Evolutionary conservation across 1,140 invertebrate species (phyloP).

Genomic region (Coenobita brevimanus): DNA sequence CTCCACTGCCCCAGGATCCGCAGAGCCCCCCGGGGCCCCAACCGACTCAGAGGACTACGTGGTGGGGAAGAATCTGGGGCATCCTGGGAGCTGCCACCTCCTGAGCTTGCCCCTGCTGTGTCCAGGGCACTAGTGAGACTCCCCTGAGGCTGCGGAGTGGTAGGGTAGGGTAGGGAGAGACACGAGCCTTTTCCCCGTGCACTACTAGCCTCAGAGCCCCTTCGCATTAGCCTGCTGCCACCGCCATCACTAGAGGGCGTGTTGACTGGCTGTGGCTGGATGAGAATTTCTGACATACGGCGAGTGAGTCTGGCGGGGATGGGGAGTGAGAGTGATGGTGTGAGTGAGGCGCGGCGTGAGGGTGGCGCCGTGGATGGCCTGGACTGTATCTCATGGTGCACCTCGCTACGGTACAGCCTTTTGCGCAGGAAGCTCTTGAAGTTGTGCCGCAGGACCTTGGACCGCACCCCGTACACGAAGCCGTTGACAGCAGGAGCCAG

Average conservation of each 20-base stretch:
- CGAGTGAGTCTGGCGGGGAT: slow-evolving; percentile 60
- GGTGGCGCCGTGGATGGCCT: slow-evolving; percentile 84
- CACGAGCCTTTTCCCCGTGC: slow-evolving; percentile 23
- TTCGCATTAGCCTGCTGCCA: slow-evolving; percentile 36
- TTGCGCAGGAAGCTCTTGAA: slow-evolving; percentile 86
- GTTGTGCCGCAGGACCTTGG: slow-evolving; percentile 80
- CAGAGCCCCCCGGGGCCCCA: neutral
- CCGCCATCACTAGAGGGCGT: slow-evolving; percentile 25
- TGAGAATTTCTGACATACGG: slow-evolving; percentile 68
- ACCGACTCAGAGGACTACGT: slow-evolving; percentile 37
- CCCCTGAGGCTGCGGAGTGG: neutral
- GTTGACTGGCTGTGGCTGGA: slow-evolving; percentile 48
- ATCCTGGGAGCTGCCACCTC: neutral
- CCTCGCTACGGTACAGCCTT: slow-evolving; percentile 84
- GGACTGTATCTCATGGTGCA: slow-evolving; percentile 80
- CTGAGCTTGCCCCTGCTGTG: neutral
- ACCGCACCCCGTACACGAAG: slow-evolving; percentile 85
- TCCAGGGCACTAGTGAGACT: neutral
- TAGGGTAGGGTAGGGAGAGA: slow-evolving; percentile 22
- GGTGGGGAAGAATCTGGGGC: neutral
- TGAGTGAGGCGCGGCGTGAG: slow-evolving; percentile 82
- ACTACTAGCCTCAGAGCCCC: slow-evolving; percentile 54
- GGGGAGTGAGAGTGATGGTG: slow-evolving; percentile 73
- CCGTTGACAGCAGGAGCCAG: slow-evolving; percentile 83
- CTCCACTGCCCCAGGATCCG: slow-evolving; percentile 27